Percentiles rank a stretch among this genome's conserved stretches.
These are phyloP conservation scores for Dexiosoma caninum DNA, from an alignment of 2,888 invertebrate genomes.

Conservation along the genomic window DNA sequence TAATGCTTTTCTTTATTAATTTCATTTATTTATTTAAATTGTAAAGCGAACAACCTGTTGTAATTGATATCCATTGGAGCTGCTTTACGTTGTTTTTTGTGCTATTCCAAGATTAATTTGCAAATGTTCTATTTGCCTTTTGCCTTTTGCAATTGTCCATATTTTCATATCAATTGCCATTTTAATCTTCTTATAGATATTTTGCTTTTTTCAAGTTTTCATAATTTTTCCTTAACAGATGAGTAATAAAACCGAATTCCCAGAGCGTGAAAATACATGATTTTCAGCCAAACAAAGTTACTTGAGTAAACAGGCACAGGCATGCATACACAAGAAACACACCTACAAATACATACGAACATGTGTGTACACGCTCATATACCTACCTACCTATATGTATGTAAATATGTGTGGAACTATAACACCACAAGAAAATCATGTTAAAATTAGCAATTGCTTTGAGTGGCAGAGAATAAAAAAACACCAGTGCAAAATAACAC, in stretches of 20 bases:
- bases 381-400: background rate
- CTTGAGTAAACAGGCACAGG: background rate
- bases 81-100: background rate
- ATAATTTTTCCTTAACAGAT: conserved; percentile 4
- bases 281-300: conserved; percentile 24
- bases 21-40: background rate
- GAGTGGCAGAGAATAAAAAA: background rate
- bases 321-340: background rate
- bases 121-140: background rate
- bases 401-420: too few species aligned
- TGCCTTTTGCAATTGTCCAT: background rate
- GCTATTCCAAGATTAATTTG: conserved; percentile 21
- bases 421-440: conserved; percentile 7
- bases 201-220: background rate
- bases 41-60: background rate
- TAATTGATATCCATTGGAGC: conserved; percentile 11
- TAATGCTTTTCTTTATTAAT: background rate
- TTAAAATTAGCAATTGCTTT: background rate
- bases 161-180: conserved; percentile 15
- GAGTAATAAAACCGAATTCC: conserved; percentile 40
- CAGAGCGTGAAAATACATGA: conserved; percentile 60
- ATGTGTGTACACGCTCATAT: background rate
- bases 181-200: conserved; percentile 46
- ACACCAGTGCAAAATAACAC: background rate
- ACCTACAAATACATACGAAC: too few species aligned